Conservation (phyloP, 2,113 vertebrate genomes). For the Phasianus colchicus region DNA sequence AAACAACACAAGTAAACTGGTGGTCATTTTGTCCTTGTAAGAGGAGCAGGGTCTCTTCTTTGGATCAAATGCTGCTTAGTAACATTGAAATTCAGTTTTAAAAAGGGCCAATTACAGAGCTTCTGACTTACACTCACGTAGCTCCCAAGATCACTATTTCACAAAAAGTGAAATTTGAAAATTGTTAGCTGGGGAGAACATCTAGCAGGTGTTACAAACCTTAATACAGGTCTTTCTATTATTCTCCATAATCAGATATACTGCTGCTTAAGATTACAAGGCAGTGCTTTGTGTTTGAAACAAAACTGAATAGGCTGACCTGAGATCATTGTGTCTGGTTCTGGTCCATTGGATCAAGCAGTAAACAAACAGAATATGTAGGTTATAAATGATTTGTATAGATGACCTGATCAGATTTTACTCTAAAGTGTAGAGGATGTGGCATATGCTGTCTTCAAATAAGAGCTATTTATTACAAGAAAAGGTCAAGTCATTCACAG, state of each 20-base stretch:
- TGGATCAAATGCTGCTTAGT: not conserved
- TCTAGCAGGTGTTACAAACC: not conserved
- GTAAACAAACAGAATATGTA: not conserved
- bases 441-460: not conserved
- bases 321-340: not conserved
- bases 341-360: not conserved
- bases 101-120: not conserved
- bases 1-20: not conserved
- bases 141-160: not conserved
- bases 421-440: not conserved
- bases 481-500: not conserved
- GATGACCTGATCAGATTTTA: not conserved
- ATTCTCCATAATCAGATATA: not conserved
- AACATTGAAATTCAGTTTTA: not conserved
- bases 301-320: not conserved
- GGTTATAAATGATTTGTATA: not conserved
- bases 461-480: not conserved
- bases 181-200: not conserved
- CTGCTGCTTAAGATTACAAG: not conserved
- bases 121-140: not conserved
- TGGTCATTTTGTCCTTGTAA: not conserved
- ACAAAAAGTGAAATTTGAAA: not conserved
- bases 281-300: not conserved
- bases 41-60: not conserved
- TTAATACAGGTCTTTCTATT: not conserved